Conservation (phyloP, 1,140 invertebrate genomes). For the Hyphantria cunea region DNA sequence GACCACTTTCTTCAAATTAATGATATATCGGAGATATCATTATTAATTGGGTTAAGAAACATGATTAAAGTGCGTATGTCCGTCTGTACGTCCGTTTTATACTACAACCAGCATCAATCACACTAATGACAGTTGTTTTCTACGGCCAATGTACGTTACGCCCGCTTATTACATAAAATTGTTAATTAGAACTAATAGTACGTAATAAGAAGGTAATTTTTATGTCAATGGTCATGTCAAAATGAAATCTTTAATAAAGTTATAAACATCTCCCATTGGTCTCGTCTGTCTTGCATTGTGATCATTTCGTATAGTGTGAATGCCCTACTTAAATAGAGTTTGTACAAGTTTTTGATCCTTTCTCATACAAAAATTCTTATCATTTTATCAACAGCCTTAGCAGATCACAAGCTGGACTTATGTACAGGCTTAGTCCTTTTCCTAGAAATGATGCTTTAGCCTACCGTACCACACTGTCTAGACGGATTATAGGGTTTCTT, state of each 20-base stretch:
- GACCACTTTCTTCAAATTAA: constrained; percentile 58
- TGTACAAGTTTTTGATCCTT: no score
- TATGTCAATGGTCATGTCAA: not conserved
- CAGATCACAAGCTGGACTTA: no score
- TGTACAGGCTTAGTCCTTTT: no score
- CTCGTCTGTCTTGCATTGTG: not conserved
- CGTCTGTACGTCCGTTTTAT: constrained; percentile 36
- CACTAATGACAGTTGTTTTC: constrained; percentile 36
- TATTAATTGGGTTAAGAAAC: constrained; percentile 64
- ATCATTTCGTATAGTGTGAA: not conserved
- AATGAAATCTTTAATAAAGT: no score
- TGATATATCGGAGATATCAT: constrained; percentile 60
- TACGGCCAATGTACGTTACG: constrained; percentile 18
- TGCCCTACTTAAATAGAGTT: no score
- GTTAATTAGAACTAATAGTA: constrained; percentile 25
- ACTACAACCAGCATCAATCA: constrained; percentile 47
- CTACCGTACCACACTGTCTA: no score
- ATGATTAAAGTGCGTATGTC: constrained; percentile 52
- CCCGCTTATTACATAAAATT: constrained; percentile 9
- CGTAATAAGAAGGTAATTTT: constrained; percentile 12
- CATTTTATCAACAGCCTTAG: no score
- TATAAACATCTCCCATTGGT: no score
- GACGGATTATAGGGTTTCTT: no score
- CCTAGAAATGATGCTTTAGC: no score
- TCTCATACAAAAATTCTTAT: no score